These are phyloP conservation scores for Petrophora chlorosata DNA, from an alignment of 2,888 invertebrate genomes.

Conservation along the genomic window DNA sequence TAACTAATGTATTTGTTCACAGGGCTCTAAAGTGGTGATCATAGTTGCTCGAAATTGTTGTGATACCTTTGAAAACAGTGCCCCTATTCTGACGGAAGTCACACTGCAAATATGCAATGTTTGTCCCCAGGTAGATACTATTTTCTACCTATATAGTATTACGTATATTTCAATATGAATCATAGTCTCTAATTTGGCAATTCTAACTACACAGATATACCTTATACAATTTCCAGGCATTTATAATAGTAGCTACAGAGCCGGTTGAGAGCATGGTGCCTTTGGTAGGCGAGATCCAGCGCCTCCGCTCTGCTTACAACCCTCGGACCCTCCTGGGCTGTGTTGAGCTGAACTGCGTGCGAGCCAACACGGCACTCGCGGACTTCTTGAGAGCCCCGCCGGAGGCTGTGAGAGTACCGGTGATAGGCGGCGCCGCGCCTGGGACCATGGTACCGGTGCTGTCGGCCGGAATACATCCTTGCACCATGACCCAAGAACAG, in stretches of 20 bases:
- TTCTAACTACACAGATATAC: neutral
- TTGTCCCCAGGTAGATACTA: slow-evolving; percentile 59
- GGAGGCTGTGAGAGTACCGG: slow-evolving; percentile 85
- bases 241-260: slow-evolving; percentile 73
- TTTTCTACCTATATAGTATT: slow-evolving; percentile 22
- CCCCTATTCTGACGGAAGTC: slow-evolving; percentile 69
- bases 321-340: slow-evolving; percentile 84
- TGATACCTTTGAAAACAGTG: slow-evolving; percentile 68
- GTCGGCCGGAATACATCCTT: slow-evolving; percentile 85
- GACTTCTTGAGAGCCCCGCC: slow-evolving; percentile 85
- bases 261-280: slow-evolving; percentile 89
- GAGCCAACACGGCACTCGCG: slow-evolving; percentile 88
- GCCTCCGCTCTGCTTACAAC: slow-evolving; percentile 72
- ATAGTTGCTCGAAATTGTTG: slow-evolving; percentile 63
- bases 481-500: slow-evolving; percentile 75
- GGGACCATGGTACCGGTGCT: slow-evolving; percentile 88
- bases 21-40: slow-evolving; percentile 69
- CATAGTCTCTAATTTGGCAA: too few species aligned
- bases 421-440: slow-evolving; percentile 88
- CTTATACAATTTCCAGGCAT: slow-evolving; percentile 49
- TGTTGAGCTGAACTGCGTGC: slow-evolving; percentile 87
- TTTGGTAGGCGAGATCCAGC: slow-evolving; percentile 87
- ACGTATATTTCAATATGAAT: too few species aligned
- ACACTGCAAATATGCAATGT: slow-evolving; percentile 71
- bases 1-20: slow-evolving; percentile 28